Base-by-base conservation (phyloP, 2,888 invertebrate genomes). In the Meghimatium bilineatum region DNA sequence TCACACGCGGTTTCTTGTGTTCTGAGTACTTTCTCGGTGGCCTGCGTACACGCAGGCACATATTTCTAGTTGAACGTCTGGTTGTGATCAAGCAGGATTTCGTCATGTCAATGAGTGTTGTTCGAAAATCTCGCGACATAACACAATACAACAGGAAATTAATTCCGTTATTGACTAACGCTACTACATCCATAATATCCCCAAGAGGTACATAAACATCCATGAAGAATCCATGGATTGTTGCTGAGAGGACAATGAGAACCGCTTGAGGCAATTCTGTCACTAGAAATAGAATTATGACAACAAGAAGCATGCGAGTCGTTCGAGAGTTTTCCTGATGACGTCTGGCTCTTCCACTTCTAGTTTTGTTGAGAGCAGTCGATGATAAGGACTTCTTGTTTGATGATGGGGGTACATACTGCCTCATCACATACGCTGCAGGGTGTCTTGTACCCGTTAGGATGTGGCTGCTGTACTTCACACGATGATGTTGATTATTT, bases 111-210 rank as follows among this genome's bases (percentile, higher is more conserved):
- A 91, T 77, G 60, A 94, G 94, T 0, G 94, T 94, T 63, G 91
- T 89, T 1, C 98, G 95, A 93, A 98, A 98, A 95, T 98, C 97
- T 87, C 97, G 95, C 86, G 97, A 97, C 98, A 98, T 98, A 80
- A 97, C 95, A 91, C 98, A 98, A 93, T 98, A 98, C 60, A 98
- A 95, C 85, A 98, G 96, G 92, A 98, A 98, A 94, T 98, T 98
- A 84, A 98, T 96, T 1, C 97, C 97, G 6, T 97, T 97, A 93
- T 98, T 98, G 89, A 97, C 94, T 77, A 98, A 95, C 0, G 98
- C 97, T 89, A 98, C 93, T 86, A 97, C 96, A 94, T 98, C 98
- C 96, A 98, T 97, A 81, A 97, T 92, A 92, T 98, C 97, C 6
- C 94, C 94, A 23, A 94, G 90, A 17, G 93, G 94, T 52, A 91